Base-by-base conservation (phyloP, 2,113 vertebrate species). In the Neoarius graeffei region DNA sequence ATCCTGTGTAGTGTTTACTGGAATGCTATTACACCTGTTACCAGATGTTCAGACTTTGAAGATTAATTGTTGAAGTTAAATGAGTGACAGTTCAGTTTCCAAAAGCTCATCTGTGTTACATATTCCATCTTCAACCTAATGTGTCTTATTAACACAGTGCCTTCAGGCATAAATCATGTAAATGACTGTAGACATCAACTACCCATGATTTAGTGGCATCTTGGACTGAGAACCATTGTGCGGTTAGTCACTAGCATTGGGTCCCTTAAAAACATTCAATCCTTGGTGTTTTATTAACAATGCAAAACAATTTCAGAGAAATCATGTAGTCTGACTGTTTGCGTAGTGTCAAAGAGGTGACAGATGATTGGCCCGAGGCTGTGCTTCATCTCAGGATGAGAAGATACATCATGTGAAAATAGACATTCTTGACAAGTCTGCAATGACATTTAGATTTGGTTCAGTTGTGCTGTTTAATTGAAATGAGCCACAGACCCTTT, bases 161-260 rank as follows among this genome's bases (percentile, higher is more conserved):
- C 48, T 25, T 77, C 48, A 76, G 50, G 25, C 48, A 76, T 52
- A 76, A 76, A 76, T 76, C 73, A 79, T 76, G 15, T 76, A 52
- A 76, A 79, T 56, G 14, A n/a, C 11, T 15, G 27, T 7, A 7
- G 50, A 54, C 50, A n/a, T 15, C 50, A 54, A 15, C 5, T n/a
- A 15, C 11, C 15, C 13, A 27, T 27, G 56, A 77, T n/a, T 23
- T 25, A 4, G 4, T 23, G 23, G 7, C 30, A 4, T 15, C 30
- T 19, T 6, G 14, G 14, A 42, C 17, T 19, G 67, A 57, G 56
- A 13, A 13, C 20, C 19, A 20, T 71, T 35, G 5, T 35, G 13
- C 1, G 15, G 27, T 1, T 7, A 20, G 4, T 74, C 35, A 74
- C 35, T 20, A 48, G 30, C 15, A 20, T 48, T 73, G 7, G 42